phyloP scores from a whole-genome alignment of 2,113 vertebrate species.

The Ciconia boyciana region DNA sequence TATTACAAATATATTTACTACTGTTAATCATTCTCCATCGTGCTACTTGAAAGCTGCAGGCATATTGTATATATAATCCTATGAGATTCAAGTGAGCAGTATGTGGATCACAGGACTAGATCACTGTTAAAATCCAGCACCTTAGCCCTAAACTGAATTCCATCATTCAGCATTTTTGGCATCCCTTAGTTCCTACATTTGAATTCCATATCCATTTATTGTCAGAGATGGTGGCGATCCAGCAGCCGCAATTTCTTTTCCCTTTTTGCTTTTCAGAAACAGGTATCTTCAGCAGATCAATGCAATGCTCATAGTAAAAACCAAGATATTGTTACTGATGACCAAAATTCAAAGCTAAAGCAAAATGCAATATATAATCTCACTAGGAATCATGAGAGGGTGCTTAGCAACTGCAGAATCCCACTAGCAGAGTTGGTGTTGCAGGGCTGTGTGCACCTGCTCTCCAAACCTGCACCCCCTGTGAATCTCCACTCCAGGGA shows the following conservation, averaged over 20 bases:
- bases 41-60: background rate
- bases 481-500: background rate
- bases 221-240: background rate
- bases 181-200: background rate
- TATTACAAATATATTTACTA: background rate
- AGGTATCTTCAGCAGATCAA: background rate
- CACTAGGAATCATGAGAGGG: background rate
- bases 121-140: background rate
- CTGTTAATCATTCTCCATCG: background rate
- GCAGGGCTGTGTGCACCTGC: background rate
- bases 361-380: background rate
- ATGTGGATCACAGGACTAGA: background rate
- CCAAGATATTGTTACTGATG: background rate
- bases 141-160: background rate
- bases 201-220: background rate
- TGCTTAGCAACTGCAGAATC: background rate
- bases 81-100: background rate
- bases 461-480: fast-evolving
- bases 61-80: background rate
- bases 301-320: background rate
- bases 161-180: background rate
- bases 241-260: background rate
- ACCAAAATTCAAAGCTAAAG: background rate
- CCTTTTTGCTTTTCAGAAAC: background rate
- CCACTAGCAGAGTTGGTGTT: background rate